Percentiles rank a stretch among this genome's conserved stretches.
These are phyloP conservation scores for Paralinhomoeus sp. DNA, from an alignment of 2,888 invertebrate species.

Conservation along the genomic window DNA sequence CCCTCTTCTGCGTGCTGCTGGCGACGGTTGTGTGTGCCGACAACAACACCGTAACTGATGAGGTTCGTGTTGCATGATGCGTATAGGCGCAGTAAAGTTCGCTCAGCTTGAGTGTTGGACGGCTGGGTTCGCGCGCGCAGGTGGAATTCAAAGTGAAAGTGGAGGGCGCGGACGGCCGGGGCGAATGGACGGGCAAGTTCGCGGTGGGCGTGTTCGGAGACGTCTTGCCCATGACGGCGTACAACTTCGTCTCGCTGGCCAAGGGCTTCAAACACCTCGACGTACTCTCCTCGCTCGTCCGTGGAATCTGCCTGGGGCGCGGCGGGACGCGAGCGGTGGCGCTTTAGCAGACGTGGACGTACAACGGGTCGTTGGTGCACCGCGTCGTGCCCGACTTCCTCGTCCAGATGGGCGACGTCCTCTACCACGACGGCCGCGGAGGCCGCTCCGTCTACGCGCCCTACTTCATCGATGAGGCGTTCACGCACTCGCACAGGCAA, in stretches of 20 bases:
- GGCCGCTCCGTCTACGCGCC: slow-evolving; percentile 21
- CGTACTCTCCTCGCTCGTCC: background rate
- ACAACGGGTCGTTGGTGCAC: slow-evolving; percentile 25
- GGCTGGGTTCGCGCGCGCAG: too few relatives aligned
- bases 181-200: slow-evolving; percentile 1
- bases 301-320: too few relatives aligned
- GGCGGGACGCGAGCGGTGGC: too few relatives aligned
- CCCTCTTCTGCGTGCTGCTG: too few relatives aligned
- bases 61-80: background rate
- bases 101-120: too few relatives aligned
- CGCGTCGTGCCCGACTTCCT: slow-evolving; percentile 27
- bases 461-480: slow-evolving; percentile 42
- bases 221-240: slow-evolving; percentile 3
- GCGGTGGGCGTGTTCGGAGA: slow-evolving; percentile 4
- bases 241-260: slow-evolving; percentile 3
- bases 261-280: slow-evolving; percentile 3
- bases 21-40: too few relatives aligned
- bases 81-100: background rate
- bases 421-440: slow-evolving; percentile 26
- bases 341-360: slow-evolving; percentile 14
- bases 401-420: slow-evolving; percentile 29
- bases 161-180: background rate
- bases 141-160: slow-evolving; percentile 2
- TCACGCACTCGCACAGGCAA: slow-evolving; percentile 37
- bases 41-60: slow-evolving; percentile 2